Evolutionary conservation across 2,113 vertebrate species (phyloP), one percentile per base, ranked within the genome.

Genomic region (Pongo pygmaeus): DNA sequence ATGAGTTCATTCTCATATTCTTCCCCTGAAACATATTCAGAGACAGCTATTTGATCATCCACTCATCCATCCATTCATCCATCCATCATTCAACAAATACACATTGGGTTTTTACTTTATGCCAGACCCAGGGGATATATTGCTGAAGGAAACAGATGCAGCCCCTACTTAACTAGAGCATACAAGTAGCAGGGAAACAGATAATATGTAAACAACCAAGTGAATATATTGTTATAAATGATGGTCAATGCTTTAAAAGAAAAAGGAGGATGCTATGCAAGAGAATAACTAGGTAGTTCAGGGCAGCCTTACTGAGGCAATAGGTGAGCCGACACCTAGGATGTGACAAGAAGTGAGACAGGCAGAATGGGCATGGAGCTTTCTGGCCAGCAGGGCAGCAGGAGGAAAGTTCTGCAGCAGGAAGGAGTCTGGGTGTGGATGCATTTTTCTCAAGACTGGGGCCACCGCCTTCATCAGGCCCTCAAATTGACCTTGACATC

Each of bases 301-400:
- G 50, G 61, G 72, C 5, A 40, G 61, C 16, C 14, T 48, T 35
- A 4, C 38, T 2, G 52, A 64, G n/a, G 16, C 38, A 38, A 40
- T 72, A 46, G 43, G 83, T 12, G 40, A 27, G 48, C 40, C 14
- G 57, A 10, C 3, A 23, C 23, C 61, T 11, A 5, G 27, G 35
- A 40, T 4, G 43, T 7, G 10, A 14, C 0, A 4, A 32, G 7
- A 74, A 48, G 64, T 16, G n/a, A 94, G 59, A 40, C 30, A 72
- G 18, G 10, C 16, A 10, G 43, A 59, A 6, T n/a, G 27, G 8
- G 12, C 1, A 0, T 35, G 46, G 22, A 23, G 12, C 4, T n/a
- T 57, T 11, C 67, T 12, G 3, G 23, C 30, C 38, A 25, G 14
- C 17, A 6, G 8, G 43, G 32, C 4, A 22, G 43, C 8, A 4